Percentiles rank a stretch among this genome's conserved stretches.
Evolutionary conservation across 2,888 invertebrate genomes (phyloP).

Genomic region (Melangyna quadrimaculata): DNA sequence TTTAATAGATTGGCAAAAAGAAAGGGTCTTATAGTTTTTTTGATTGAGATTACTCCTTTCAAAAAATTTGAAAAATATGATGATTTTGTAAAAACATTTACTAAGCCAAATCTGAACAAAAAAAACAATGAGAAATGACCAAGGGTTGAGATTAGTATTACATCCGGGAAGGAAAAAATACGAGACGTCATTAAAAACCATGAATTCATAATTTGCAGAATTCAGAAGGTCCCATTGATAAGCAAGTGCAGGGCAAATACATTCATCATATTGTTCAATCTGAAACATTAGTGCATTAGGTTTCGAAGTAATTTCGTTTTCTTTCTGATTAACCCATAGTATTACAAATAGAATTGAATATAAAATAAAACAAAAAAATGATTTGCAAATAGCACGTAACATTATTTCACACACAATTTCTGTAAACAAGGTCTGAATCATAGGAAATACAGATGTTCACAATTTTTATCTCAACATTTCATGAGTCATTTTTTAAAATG

Average conservation of each 20-base stretch:
- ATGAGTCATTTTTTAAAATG: not conserved
- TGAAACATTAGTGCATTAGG: not conserved
- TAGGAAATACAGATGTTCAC: not conserved
- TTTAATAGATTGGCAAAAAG: too few species aligned
- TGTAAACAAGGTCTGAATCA: conserved; percentile 3
- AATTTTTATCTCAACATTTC: not conserved
- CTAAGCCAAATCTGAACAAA: not conserved
- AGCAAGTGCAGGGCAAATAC: not conserved
- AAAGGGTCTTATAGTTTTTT: too few species aligned
- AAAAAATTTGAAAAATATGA: not conserved
- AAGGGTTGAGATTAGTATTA: not conserved
- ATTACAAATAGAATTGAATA: not conserved
- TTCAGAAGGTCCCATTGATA: not conserved
- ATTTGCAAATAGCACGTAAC: not conserved
- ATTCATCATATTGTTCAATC: not conserved
- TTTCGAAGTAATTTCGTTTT: not conserved
- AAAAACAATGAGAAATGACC: not conserved
- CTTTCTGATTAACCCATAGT: not conserved
- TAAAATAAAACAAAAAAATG: not conserved
- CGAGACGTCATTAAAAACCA: not conserved
- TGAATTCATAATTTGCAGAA: not conserved
- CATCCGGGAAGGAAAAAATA: not conserved
- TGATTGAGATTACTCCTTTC: too few species aligned
- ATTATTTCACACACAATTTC: not conserved
- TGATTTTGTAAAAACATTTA: too few species aligned